These are phyloP conservation scores for Scarus forsteni DNA, from an alignment of 2,797 vertebrate species.

Conservation along the genomic window DNA sequence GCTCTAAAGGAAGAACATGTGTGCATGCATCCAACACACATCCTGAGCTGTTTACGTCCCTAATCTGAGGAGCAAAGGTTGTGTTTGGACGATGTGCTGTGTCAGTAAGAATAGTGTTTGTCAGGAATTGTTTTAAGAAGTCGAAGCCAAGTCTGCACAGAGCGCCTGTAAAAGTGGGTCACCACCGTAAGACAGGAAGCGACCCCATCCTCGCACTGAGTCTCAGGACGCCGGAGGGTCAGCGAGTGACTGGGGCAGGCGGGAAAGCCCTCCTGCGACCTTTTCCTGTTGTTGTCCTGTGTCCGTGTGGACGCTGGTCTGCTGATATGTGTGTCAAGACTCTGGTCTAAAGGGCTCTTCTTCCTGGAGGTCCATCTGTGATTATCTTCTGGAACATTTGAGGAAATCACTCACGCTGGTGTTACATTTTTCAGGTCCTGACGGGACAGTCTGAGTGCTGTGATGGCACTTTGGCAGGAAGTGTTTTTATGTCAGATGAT, in stretches of 20 bases:
- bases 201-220: conserved; percentile 56
- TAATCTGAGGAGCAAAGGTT: not conserved
- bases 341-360: conserved; percentile 1
- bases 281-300: conserved; percentile 77
- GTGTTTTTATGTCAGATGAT: conserved; percentile 29
- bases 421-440: not conserved
- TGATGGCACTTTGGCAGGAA: conserved; percentile 45
- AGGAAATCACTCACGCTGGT: conserved; percentile 47
- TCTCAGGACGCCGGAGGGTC: conserved; percentile 56
- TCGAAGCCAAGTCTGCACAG: conserved; percentile 16
- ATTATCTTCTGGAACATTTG: conserved; percentile 23
- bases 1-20: no score
- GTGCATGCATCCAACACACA: not conserved
- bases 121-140: not conserved
- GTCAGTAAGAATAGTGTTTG: not conserved
- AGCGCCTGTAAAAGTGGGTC: conserved; percentile 61
- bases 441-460: conserved; percentile 28
- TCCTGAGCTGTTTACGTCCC: not conserved
- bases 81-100: not conserved
- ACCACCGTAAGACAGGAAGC: conserved; percentile 63
- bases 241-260: conserved; percentile 28
- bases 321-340: conserved; percentile 24
- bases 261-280: conserved; percentile 51
- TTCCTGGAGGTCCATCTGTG: conserved; percentile 32
- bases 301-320: conserved; percentile 13